These are phyloP conservation scores for Eupithecia abbreviata DNA, from an alignment of 2,888 invertebrate species.

Conservation along the genomic window DNA sequence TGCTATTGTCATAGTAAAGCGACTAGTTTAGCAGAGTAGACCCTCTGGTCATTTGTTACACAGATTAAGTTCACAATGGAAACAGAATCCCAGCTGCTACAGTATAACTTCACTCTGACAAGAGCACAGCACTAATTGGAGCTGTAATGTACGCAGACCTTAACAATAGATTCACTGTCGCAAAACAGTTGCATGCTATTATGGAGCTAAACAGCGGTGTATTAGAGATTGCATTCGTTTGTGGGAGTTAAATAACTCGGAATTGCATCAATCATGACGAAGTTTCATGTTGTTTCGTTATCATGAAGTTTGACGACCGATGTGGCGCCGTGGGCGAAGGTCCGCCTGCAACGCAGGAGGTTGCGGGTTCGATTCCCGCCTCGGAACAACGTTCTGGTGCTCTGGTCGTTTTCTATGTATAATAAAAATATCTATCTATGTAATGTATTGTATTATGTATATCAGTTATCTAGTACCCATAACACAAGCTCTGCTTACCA, in stretches of 20 bases:
- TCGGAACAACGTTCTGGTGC: no score
- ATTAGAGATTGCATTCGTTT: background rate
- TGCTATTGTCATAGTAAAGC: background rate
- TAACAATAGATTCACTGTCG: background rate
- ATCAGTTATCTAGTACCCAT: no score
- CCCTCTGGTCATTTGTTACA: background rate
- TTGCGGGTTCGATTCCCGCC: no score
- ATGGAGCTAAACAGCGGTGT: background rate
- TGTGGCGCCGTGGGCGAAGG: no score
- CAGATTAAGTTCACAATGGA: constrained; percentile 8
- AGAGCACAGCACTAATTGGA: constrained; percentile 26
- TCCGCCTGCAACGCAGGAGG: no score
- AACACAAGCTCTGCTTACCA: no score
- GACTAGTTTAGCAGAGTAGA: background rate
- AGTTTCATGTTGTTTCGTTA: no score
- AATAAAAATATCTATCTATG: no score
- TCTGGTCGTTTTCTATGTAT: no score
- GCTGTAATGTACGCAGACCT: constrained; percentile 17
- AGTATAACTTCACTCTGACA: constrained; percentile 10
- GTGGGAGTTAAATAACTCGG: background rate
- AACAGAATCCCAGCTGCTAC: constrained; percentile 9
- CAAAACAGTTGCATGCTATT: constrained; percentile 1
- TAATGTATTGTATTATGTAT: no score
- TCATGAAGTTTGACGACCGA: no score
- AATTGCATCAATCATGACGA: background rate